Percentiles rank a stretch among this genome's conserved stretches.
Evolutionary conservation across 2,888 invertebrate genomes (phyloP).

Genomic region (Tethea ocularis): DNA sequence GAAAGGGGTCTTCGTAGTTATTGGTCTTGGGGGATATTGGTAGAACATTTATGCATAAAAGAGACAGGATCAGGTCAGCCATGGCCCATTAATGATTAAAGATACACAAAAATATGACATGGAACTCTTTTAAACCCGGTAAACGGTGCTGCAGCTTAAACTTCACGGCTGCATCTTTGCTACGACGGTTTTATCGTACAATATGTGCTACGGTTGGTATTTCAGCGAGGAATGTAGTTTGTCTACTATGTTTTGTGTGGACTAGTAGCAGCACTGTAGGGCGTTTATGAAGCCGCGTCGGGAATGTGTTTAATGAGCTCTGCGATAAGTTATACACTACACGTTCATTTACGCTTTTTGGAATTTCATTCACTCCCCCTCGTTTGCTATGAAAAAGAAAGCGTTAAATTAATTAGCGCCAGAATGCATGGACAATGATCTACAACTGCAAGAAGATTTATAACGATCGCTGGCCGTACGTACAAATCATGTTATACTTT

Average conservation of each 20-base stretch:
- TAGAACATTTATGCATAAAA: no score
- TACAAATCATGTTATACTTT: not conserved
- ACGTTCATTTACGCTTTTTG: slow-evolving; percentile 73
- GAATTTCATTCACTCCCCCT: slow-evolving; percentile 74
- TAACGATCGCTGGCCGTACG: slow-evolving; percentile 23
- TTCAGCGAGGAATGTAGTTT: slow-evolving; percentile 5
- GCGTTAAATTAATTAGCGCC: slow-evolving; percentile 74
- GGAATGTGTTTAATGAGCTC: slow-evolving; percentile 73
- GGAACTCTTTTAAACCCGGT: not conserved
- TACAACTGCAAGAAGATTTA: slow-evolving; percentile 60
- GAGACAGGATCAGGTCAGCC: no score
- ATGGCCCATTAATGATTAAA: no score
- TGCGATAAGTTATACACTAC: slow-evolving; percentile 73
- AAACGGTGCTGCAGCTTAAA: not conserved
- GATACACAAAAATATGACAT: not conserved
- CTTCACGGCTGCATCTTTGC: not conserved
- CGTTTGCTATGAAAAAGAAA: slow-evolving; percentile 66
- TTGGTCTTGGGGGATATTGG: no score
- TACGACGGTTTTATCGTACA: not conserved
- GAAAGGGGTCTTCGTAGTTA: no score
- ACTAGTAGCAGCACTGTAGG: slow-evolving; percentile 29
- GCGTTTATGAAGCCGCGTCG: slow-evolving; percentile 51
- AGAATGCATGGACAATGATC: slow-evolving; percentile 66
- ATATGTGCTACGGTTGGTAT: not conserved
- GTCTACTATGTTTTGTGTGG: not conserved